Percentiles rank a stretch among this genome's conserved stretches.
Conservation (phyloP, 2,113 vertebrate genomes). For the Falcunculus frontatus region DNA sequence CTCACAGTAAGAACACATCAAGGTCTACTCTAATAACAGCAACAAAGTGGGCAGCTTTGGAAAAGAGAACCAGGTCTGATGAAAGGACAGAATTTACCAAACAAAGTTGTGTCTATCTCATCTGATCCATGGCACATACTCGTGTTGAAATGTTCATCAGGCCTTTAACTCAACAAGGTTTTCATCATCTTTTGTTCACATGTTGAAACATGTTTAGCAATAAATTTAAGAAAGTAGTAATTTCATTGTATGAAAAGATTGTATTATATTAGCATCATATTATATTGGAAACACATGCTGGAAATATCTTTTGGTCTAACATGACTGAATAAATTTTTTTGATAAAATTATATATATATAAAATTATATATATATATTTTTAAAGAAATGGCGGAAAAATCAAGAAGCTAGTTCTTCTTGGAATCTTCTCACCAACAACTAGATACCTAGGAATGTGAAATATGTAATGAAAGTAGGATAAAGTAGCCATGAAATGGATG, state of each 20-base stretch:
- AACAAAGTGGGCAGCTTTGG: rapidly evolving
- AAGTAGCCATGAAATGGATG: not conserved
- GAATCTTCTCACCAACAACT: not conserved
- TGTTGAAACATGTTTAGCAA: not conserved
- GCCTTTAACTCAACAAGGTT: not conserved
- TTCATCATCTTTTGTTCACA: not conserved
- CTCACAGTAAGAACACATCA: not conserved
- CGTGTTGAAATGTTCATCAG: not conserved
- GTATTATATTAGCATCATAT: not conserved
- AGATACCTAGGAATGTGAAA: not conserved
- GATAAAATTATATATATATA: not conserved
- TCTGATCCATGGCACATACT: not conserved
- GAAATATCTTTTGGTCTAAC: not conserved
- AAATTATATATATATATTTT: too few relatives aligned
- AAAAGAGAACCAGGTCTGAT: not conserved
- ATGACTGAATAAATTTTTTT: not conserved
- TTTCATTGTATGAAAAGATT: not conserved
- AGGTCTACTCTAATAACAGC: not conserved
- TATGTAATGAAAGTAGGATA: not conserved
- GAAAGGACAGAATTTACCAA: not conserved
- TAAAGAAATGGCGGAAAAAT: not conserved
- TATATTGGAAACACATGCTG: not conserved
- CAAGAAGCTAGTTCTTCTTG: not conserved
- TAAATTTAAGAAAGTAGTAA: not conserved
- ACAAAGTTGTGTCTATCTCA: not conserved